These are phyloP conservation scores for Dichetophora obliterata DNA, from an alignment of 2,888 invertebrate species.

Conservation along the genomic window DNA sequence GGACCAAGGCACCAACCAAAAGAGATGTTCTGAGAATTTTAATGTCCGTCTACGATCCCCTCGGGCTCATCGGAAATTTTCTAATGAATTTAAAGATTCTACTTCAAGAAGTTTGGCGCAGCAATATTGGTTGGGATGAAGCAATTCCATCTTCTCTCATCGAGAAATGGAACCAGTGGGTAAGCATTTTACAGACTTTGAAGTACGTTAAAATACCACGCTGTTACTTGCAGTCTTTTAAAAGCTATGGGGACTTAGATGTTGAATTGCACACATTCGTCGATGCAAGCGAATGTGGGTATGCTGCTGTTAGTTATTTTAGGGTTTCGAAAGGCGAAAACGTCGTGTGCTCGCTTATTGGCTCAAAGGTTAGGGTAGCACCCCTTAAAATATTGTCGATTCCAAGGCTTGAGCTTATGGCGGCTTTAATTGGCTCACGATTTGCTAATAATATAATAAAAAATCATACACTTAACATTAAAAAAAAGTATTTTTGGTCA, in stretches of 20 bases:
- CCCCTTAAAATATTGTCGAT: no score
- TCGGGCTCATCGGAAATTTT: constrained; percentile 23
- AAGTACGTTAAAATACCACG: constrained; percentile 27
- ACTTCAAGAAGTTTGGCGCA: constrained; percentile 30
- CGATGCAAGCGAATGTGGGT: constrained; percentile 25
- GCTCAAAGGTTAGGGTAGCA: constrained; percentile 42
- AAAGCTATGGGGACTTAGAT: neutral
- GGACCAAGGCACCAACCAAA: no score
- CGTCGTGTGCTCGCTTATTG: constrained; percentile 28
- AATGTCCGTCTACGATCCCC: constrained; percentile 24
- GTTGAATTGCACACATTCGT: constrained; percentile 32
- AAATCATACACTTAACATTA: no score
- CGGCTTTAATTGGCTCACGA: no score
- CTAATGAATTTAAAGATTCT: constrained; percentile 25
- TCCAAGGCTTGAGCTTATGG: no score
- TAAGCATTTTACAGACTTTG: constrained; percentile 27
- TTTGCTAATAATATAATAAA: no score
- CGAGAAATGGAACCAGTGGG: constrained; percentile 24
- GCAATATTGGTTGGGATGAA: constrained; percentile 8
- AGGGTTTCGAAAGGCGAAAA: neutral
- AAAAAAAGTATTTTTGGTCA: no score
- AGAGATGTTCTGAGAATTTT: constrained; percentile 25
- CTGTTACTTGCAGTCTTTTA: constrained; percentile 6
- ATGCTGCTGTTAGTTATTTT: constrained; percentile 3
- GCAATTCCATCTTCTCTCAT: neutral